phyloP scores from a whole-genome alignment of 2,797 vertebrate species.

The Sebastes flavidus region DNA sequence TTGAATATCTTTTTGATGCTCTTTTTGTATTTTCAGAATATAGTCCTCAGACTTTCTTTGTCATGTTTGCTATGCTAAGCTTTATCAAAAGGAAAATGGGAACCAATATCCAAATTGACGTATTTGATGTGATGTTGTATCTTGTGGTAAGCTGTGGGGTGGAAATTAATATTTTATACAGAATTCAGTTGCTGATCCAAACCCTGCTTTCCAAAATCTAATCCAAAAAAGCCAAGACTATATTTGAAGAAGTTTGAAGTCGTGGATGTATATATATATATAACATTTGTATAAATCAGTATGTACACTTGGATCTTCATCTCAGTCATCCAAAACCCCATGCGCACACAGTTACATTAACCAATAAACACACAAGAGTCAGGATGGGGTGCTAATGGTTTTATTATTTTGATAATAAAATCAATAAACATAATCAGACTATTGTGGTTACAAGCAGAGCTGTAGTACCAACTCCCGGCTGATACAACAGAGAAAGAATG shows the following conservation, averaged over 20 bases:
- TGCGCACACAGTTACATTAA: neutral
- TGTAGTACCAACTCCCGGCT: slow-evolving; percentile 85
- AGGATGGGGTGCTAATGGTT: slow-evolving; percentile 82
- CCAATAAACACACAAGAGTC: slow-evolving; percentile 14
- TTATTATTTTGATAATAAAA: slow-evolving; percentile 87
- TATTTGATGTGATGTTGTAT: neutral
- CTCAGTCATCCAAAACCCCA: neutral
- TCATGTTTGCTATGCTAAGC: no score
- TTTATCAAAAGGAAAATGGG: neutral
- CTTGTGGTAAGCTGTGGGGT: neutral
- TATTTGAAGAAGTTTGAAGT: neutral
- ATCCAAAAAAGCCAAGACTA: neutral
- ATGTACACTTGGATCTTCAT: neutral
- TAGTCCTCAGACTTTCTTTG: no score
- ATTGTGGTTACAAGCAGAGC: slow-evolving; percentile 87
- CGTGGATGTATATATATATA: neutral
- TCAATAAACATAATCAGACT: slow-evolving; percentile 88
- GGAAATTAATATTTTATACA: neutral
- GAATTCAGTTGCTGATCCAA: neutral
- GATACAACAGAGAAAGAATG: slow-evolving; percentile 80
- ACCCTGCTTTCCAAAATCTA: neutral
- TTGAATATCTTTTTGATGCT: no score
- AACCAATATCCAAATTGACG: neutral
- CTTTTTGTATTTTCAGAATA: no score
- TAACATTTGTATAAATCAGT: neutral